phyloP scores from a whole-genome alignment of 2,797 vertebrate species.

The Tamandua tetradactyla region DNA sequence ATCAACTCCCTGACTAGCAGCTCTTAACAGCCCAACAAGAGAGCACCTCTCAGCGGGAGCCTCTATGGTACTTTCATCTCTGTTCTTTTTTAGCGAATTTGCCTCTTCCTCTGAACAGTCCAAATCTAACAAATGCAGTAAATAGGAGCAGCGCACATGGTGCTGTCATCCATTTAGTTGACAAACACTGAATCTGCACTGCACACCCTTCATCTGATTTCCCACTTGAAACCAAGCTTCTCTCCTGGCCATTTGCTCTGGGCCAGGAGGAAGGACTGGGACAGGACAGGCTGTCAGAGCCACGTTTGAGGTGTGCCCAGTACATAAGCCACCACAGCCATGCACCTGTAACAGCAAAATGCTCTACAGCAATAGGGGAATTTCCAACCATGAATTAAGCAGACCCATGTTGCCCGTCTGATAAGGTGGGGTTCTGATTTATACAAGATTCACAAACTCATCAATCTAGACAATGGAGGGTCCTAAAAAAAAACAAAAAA shows the following conservation, averaged over 20 bases:
- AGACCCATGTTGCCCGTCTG: not conserved
- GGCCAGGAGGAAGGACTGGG: not conserved
- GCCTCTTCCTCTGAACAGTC: not conserved
- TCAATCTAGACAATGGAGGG: not conserved
- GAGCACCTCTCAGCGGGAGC: not conserved
- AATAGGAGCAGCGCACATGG: not conserved
- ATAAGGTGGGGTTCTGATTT: not conserved
- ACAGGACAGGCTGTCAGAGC: not conserved
- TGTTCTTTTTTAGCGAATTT: not conserved
- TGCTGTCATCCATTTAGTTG: not conserved
- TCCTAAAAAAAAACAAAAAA: not conserved
- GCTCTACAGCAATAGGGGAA: not conserved
- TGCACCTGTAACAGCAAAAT: not conserved
- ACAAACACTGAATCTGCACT: not conserved
- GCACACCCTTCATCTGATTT: not conserved
- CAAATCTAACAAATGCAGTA: not conserved
- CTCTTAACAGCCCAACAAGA: not conserved
- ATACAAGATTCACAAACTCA: not conserved
- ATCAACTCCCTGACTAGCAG: not conserved
- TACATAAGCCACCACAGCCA: not conserved
- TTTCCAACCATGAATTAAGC: not conserved
- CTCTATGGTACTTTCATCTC: not conserved
- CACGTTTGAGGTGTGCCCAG: not conserved
- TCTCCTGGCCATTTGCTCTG: not conserved
- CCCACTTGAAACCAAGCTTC: conserved; percentile 19